Percentiles rank a stretch among this genome's conserved stretches.
These are phyloP conservation scores for Nesoenas mayeri DNA, from an alignment of 2,113 vertebrate species.

Conservation along the genomic window DNA sequence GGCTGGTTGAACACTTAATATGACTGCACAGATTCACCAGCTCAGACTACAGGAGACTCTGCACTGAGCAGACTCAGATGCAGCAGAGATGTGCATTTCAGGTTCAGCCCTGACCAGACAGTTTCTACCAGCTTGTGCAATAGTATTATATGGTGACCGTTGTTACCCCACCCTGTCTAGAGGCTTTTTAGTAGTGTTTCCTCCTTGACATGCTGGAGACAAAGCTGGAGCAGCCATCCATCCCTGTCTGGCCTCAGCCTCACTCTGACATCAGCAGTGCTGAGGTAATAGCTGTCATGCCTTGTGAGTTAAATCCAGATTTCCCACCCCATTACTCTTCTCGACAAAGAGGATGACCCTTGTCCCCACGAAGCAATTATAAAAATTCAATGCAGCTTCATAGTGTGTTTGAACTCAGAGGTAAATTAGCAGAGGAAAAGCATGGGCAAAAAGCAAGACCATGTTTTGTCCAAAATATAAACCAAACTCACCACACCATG, in stretches of 20 bases:
- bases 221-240: neutral
- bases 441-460: neutral
- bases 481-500: neutral
- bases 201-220: neutral
- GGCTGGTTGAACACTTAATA: neutral
- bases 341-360: neutral
- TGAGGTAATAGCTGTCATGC: neutral
- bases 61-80: neutral
- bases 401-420: neutral
- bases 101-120: neutral
- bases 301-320: constrained; percentile 9
- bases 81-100: neutral
- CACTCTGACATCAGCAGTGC: neutral
- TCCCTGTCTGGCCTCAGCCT: neutral
- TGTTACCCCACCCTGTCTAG: neutral
- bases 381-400: neutral
- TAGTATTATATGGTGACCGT: constrained; percentile 27
- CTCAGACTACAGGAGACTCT: neutral
- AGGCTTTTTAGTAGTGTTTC: neutral
- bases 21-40: neutral
- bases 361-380: neutral
- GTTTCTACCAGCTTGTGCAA: constrained; percentile 12
- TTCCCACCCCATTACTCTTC: neutral
- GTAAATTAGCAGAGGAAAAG: neutral
- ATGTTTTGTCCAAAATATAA: neutral